A percentile compares a stretch with the other conserved stretches of the same genome.
Evolutionary conservation across 2,113 vertebrate genomes (phyloP).

Genomic region (Hipposideros armiger): DNA sequence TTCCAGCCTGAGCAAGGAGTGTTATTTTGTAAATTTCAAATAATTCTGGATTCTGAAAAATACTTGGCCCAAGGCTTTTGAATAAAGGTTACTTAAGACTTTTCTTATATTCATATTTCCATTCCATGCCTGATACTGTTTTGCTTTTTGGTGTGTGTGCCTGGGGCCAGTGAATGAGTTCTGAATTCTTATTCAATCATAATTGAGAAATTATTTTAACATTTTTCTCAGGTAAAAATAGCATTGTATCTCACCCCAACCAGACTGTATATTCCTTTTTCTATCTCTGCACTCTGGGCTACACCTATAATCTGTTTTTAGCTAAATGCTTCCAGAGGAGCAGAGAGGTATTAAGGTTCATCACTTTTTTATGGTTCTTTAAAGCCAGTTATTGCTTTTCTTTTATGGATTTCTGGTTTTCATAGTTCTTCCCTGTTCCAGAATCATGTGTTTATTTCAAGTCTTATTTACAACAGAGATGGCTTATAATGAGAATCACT

Average conservation of each 20-base stretch:
- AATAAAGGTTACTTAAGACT: neutral
- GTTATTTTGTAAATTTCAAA: slow-evolving; percentile 42
- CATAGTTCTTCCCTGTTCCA: neutral
- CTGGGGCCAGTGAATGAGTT: neutral
- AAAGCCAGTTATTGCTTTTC: neutral
- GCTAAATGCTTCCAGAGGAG: neutral
- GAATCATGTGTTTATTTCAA: slow-evolving; percentile 38
- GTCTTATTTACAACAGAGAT: neutral
- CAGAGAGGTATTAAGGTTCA: neutral
- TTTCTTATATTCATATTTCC: slow-evolving; percentile 40
- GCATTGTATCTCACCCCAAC: neutral
- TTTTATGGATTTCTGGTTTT: neutral
- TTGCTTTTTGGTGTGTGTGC: neutral
- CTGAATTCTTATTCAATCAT: slow-evolving; percentile 21
- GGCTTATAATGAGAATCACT: neutral
- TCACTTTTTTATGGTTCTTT: neutral
- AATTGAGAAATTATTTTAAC: slow-evolving; percentile 22
- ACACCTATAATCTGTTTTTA: neutral
- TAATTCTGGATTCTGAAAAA: slow-evolving; percentile 49
- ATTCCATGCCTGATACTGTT: neutral
- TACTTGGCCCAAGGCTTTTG: neutral
- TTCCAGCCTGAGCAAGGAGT: neutral
- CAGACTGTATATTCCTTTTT: neutral
- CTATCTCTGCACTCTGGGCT: neutral
- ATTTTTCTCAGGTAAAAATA: neutral